Conservation (phyloP, 2,797 vertebrate species). For the Anolis apletophallus region DNA sequence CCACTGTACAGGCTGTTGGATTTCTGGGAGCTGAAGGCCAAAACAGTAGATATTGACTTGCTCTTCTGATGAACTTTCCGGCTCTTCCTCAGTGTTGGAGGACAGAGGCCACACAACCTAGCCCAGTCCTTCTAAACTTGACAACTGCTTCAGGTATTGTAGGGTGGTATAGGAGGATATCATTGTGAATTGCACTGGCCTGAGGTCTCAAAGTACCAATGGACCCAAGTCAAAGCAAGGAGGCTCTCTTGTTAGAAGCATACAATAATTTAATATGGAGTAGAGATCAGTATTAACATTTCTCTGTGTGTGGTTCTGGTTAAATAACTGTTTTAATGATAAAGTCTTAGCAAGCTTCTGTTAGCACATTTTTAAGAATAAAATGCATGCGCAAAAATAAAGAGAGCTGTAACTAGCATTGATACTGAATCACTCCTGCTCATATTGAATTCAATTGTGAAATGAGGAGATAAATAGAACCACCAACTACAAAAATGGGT, state of each 20-base stretch:
- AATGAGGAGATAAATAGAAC: not conserved
- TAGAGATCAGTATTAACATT: too few relatives aligned
- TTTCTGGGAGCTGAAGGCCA: too few relatives aligned
- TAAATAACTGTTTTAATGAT: not conserved
- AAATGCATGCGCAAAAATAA: not conserved
- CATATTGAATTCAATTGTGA: not conserved
- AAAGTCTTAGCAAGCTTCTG: not conserved
- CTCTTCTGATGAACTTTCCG: too few relatives aligned
- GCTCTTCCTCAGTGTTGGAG: not conserved
- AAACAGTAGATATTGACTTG: too few relatives aligned
- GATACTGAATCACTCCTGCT: not conserved
- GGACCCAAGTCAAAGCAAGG: too few relatives aligned
- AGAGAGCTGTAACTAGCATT: not conserved
- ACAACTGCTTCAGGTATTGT: not conserved
- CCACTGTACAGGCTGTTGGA: too few relatives aligned
- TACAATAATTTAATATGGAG: too few relatives aligned
- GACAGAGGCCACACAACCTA: too few relatives aligned
- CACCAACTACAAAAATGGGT: not conserved
- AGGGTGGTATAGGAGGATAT: not conserved
- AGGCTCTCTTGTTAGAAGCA: too few relatives aligned
- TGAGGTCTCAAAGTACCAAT: too few relatives aligned
- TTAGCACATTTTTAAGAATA: not conserved
- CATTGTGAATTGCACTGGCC: not conserved
- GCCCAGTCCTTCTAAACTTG: too few relatives aligned
- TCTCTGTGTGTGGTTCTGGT: not conserved